Evolutionary conservation across 2,888 invertebrate species (phyloP).

Genomic region (Priocnemis perturbator): DNA sequence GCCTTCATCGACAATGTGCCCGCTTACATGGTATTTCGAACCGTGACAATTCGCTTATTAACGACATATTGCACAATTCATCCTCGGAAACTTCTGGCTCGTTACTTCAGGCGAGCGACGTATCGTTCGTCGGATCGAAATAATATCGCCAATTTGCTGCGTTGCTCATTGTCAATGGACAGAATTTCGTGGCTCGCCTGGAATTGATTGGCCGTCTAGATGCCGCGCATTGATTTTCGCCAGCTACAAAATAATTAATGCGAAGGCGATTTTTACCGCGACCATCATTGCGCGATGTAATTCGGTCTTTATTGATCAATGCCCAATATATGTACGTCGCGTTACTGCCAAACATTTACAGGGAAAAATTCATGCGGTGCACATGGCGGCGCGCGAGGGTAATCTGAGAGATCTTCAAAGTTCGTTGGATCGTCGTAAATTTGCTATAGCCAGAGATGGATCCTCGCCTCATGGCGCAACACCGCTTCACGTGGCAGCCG

Average conservation of each 20-base stretch:
- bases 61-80: not conserved
- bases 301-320: too few relatives aligned
- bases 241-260: too few relatives aligned
- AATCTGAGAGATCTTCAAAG: constrained; percentile 90
- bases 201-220: too few relatives aligned
- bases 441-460: constrained; percentile 91
- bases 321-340: too few relatives aligned
- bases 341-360: constrained; percentile 68
- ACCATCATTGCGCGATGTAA: too few relatives aligned
- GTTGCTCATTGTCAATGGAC: too few relatives aligned
- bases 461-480: constrained; percentile 89
- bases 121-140: not conserved
- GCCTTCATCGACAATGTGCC: constrained; percentile 92
- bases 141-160: too few relatives aligned
- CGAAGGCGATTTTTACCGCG: too few relatives aligned
- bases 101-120: not conserved
- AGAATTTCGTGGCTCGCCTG: too few relatives aligned
- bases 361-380: constrained; percentile 93
- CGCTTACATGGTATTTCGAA: constrained; percentile 84
- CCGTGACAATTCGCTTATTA: not conserved
- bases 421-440: constrained; percentile 91
- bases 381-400: constrained; percentile 89
- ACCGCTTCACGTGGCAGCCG: constrained; percentile 90
- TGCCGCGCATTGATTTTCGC: too few relatives aligned
- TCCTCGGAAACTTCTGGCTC: not conserved